phyloP scores from a whole-genome alignment of 2,113 vertebrate genomes.

The Erythrocebus patas region DNA sequence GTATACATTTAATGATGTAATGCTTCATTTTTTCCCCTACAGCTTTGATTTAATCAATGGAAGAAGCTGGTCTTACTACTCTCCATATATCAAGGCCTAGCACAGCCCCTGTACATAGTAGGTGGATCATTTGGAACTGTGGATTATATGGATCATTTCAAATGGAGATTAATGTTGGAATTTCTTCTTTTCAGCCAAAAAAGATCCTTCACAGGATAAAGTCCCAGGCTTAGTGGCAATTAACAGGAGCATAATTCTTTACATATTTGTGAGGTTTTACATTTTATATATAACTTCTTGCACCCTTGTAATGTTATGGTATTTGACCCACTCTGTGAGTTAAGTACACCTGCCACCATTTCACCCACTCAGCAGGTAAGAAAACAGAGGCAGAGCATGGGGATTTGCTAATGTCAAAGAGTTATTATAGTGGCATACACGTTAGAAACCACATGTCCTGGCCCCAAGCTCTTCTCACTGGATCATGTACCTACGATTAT shows the following conservation, averaged over 20 bases:
- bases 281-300: not conserved
- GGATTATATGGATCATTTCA: not conserved
- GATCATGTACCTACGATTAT: not conserved
- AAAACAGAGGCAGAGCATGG: not conserved
- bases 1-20: not conserved
- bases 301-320: not conserved
- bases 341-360: not conserved
- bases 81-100: not conserved
- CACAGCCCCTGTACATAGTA: not conserved
- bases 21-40: not conserved
- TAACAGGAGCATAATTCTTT: not conserved
- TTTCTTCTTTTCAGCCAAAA: conserved; percentile 2
- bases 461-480: not conserved
- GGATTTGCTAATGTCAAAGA: not conserved
- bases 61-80: not conserved
- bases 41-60: not conserved
- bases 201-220: not conserved
- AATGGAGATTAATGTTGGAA: not conserved
- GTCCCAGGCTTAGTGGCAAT: not conserved
- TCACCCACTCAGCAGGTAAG: not conserved
- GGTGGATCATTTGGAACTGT: not conserved
- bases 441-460: not conserved
- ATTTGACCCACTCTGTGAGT: not conserved
- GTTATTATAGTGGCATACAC: not conserved
- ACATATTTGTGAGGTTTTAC: not conserved